Conservation (phyloP, 1,140 invertebrate species). For the Dysdera silvatica region DNA sequence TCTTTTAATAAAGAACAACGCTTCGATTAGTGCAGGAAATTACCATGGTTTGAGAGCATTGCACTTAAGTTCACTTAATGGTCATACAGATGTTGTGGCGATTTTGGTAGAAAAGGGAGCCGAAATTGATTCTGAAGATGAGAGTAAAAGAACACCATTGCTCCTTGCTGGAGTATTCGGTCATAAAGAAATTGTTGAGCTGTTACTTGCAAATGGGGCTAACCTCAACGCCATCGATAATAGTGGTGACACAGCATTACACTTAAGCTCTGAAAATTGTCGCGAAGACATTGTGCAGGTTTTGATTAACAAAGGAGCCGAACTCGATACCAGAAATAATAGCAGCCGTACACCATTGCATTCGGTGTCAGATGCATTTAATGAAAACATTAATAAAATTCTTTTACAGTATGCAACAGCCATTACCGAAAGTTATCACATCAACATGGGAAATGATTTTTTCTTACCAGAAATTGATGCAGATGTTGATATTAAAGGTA, state of each 20-base stretch:
- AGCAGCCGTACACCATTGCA: constrained; percentile 6
- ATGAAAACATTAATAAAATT: no score
- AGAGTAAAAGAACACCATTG: background rate
- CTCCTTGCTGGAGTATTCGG: background rate
- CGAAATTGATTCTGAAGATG: background rate
- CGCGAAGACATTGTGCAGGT: background rate
- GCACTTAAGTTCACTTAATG: background rate
- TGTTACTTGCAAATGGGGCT: background rate
- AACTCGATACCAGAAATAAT: background rate
- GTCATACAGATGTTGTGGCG: background rate
- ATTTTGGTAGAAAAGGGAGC: constrained; percentile 6
- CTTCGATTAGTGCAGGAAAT: background rate
- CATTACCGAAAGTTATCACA: no score
- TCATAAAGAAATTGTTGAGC: background rate
- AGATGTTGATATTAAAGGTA: no score
- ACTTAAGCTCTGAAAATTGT: background rate
- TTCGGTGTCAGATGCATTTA: no score
- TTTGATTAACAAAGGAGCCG: constrained; percentile 4
- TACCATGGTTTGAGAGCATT: background rate
- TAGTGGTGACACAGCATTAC: background rate
- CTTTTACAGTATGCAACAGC: no score
- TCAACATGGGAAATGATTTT: no score
- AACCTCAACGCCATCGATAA: background rate
- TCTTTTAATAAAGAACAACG: background rate
- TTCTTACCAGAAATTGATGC: no score